A percentile compares a stretch with the other conserved stretches of the same genome.
phyloP scores from a whole-genome alignment of 2,888 invertebrate genomes.

The Megalurothrips usitatus region DNA sequence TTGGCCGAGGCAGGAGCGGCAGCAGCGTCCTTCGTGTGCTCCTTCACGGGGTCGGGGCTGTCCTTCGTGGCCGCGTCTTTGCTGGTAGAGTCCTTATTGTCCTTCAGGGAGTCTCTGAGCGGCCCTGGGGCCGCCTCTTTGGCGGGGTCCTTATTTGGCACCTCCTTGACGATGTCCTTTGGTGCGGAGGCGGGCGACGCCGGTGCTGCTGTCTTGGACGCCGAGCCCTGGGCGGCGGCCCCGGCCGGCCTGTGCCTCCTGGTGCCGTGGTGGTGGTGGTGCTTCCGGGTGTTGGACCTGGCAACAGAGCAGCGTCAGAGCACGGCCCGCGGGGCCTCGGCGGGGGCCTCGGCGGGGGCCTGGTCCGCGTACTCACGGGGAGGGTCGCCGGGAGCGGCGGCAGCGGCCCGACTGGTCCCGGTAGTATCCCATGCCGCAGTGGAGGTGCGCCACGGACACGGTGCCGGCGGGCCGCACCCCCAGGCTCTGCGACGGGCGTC shows the following conservation, averaged over 20 bases:
- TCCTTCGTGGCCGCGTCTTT: not conserved
- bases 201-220: not conserved
- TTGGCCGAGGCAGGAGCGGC: too few relatives aligned
- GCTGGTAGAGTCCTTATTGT: not conserved
- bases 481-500: not conserved
- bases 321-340: too few relatives aligned
- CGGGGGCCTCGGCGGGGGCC: too few relatives aligned
- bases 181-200: not conserved
- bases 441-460: conserved; percentile 15
- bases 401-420: not conserved
- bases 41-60: not conserved
- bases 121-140: not conserved
- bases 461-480: conserved; percentile 17
- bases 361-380: not conserved
- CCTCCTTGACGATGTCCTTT: not conserved
- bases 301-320: not conserved
- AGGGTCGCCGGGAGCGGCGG: not conserved
- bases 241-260: not conserved
- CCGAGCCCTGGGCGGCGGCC: not conserved
- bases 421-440: conserved; percentile 18
- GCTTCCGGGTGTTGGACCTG: conserved; percentile 9
- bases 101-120: not conserved
- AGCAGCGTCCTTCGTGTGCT: too few relatives aligned
- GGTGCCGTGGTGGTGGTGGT: conserved; percentile 13
- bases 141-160: not conserved